Conservation (phyloP, 2,113 vertebrate genomes). For the Lynx canadensis region DNA sequence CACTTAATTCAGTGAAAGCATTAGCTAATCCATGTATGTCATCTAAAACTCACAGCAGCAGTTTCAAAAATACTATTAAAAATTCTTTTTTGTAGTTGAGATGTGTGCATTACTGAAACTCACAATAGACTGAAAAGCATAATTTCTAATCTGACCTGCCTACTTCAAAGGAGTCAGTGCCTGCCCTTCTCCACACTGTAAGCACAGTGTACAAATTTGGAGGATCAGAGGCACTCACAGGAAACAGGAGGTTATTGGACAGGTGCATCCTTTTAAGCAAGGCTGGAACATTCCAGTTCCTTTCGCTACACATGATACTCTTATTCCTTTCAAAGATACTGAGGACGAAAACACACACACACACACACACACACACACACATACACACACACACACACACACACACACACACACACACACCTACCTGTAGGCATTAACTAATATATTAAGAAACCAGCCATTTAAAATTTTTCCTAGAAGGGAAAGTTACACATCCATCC, state of each 20-base stretch:
- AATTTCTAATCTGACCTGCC: neutral
- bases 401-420: neutral
- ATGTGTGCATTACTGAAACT: neutral
- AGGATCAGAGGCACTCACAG: neutral
- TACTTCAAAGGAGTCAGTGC: neutral
- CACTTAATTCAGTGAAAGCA: neutral
- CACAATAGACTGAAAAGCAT: neutral
- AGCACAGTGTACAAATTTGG: neutral
- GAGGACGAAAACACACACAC: neutral
- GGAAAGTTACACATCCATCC: neutral
- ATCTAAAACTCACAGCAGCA: neutral
- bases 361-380: neutral
- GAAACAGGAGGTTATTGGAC: neutral
- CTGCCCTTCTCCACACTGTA: accelerated
- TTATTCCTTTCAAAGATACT: neutral
- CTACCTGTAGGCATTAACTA: neutral
- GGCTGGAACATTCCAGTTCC: neutral
- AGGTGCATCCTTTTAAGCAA: neutral
- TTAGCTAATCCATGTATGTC: neutral
- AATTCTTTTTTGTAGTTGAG: neutral
- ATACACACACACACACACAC: neutral
- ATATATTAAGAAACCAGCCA: neutral
- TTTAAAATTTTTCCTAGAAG: neutral
- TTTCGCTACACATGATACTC: neutral
- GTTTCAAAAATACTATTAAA: neutral